Conservation (phyloP, 92 coral and sea anemone genomes). For the Epizoanthus illoricatus region DNA sequence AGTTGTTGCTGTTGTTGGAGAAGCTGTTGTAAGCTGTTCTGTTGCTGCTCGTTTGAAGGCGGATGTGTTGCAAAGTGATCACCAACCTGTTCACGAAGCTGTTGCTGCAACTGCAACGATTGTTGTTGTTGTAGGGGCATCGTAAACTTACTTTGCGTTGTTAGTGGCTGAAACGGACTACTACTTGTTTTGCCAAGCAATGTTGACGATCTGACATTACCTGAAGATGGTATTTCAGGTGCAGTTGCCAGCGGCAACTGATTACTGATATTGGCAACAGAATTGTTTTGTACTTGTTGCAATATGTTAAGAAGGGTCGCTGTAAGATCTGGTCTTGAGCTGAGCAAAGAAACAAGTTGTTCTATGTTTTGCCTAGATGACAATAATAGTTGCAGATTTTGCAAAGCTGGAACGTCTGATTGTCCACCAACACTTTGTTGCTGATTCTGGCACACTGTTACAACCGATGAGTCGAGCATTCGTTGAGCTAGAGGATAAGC, state of each 20-base stretch:
- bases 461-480: not conserved
- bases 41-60: conserved; percentile 27
- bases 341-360: conserved; percentile 33
- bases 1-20: conserved; percentile 50
- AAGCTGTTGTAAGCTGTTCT: conserved; percentile 20
- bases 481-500: not conserved
- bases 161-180: not conserved
- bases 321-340: conserved; percentile 26
- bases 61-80: conserved; percentile 13
- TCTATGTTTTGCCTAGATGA: conserved; percentile 26
- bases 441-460: conserved; percentile 16
- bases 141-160: conserved; percentile 5
- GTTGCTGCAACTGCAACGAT: conserved; percentile 33
- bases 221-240: not conserved
- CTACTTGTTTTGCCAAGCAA: not conserved
- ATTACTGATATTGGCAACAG: not conserved
- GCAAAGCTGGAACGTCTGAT: conserved; percentile 13
- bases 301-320: conserved; percentile 19
- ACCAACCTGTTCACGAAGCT: not conserved
- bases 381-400: conserved; percentile 21
- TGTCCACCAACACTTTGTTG: not conserved
- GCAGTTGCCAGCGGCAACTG: not conserved
- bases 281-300: conserved; percentile 14
- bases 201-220: no score
- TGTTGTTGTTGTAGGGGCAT: conserved; percentile 21